These are phyloP conservation scores for Monochamus alternatus DNA, from an alignment of 2,888 invertebrate species.

Conservation along the genomic window DNA sequence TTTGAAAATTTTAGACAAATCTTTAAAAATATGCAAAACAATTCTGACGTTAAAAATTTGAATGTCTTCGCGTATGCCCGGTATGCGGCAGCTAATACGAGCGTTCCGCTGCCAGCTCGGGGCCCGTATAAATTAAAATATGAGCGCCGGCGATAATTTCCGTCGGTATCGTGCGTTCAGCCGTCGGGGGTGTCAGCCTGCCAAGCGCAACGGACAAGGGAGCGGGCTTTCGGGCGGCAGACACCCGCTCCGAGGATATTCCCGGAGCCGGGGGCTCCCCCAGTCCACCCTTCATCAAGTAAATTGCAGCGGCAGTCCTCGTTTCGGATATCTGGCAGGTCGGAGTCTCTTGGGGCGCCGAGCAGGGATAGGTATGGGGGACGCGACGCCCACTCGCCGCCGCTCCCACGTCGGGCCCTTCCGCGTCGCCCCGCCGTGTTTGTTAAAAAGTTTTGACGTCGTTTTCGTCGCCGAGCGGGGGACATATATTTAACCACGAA, in stretches of 20 bases:
- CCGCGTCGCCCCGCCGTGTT: slow-evolving; percentile 12
- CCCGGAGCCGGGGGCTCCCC: slow-evolving; percentile 45
- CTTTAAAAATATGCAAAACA: too few relatives aligned
- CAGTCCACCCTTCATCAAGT: slow-evolving; percentile 70
- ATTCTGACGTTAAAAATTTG: too few relatives aligned
- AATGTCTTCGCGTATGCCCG: too few relatives aligned
- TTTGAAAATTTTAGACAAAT: too few relatives aligned
- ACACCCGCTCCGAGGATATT: slow-evolving; percentile 26
- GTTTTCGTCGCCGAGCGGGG: slow-evolving; percentile 19
- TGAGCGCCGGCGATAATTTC: slow-evolving; percentile 31
- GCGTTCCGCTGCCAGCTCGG: too few relatives aligned
- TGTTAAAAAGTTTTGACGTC: slow-evolving; percentile 35
- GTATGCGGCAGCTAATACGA: too few relatives aligned
- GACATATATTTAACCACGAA: background rate
- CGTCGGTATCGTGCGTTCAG: slow-evolving; percentile 29
- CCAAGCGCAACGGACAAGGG: slow-evolving; percentile 31
- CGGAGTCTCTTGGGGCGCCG: slow-evolving; percentile 65
- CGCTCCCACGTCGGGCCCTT: slow-evolving; percentile 22
- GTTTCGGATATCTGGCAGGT: slow-evolving; percentile 70
- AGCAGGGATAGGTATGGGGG: slow-evolving; percentile 54
- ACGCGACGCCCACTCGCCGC: slow-evolving; percentile 30
- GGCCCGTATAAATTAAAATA: slow-evolving; percentile 18
- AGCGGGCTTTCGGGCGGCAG: slow-evolving; percentile 14
- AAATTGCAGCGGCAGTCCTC: slow-evolving; percentile 70
- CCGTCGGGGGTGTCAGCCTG: slow-evolving; percentile 29